Evolutionary conservation across 2,797 vertebrate species (phyloP), one percentile per base, ranked within the genome.

Genomic region (Petrocephalus schoutedeni): DNA sequence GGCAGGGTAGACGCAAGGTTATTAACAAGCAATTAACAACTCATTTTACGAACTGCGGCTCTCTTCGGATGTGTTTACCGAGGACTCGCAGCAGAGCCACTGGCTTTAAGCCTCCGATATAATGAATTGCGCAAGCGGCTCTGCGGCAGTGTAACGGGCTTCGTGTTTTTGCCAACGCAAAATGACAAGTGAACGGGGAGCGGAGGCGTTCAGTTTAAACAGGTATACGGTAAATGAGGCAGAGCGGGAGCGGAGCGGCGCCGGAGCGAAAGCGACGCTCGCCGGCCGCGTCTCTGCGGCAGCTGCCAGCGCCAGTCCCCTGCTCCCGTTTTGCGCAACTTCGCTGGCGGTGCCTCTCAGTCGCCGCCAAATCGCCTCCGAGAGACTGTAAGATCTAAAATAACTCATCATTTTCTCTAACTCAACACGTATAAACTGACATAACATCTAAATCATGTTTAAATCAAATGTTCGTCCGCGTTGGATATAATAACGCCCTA

Each of bases 161-260:
- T 86, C 16, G 16, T 83, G 56, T 89, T 87, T 84, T 84, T 87
- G 77, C 74, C 58, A 80, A 89, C 86, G 80, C 86, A 83, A 82
- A 82, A 61, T 87, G 86, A 84, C 58, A 89, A 67, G 32, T 54
- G 77, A 87, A 58, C 71, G 4, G 71, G 3, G 53, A 61, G 86
- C 71, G 85, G 85, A 89, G 88, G 85, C 71, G 88, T 87, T 61
- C 41, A 36, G 8, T 89, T 64, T 74, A 83, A 88, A 61, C 77
- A 87, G 56, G 71, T 83, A 59, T 83, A 83, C 87, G 83, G 14
- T 64, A 88, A 83, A 61, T 80, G 21, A 61, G 58, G 56, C 56
- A 53, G 45, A 77, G 28, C 36, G n/a, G 57, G 45, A 59, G n/a
- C 23, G 56, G 56, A 28, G 54, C 57, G 14, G 54, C 23, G 84